Evolutionary conservation across 2,797 vertebrate genomes (phyloP).

Genomic region (Cuniculus paca): DNA sequence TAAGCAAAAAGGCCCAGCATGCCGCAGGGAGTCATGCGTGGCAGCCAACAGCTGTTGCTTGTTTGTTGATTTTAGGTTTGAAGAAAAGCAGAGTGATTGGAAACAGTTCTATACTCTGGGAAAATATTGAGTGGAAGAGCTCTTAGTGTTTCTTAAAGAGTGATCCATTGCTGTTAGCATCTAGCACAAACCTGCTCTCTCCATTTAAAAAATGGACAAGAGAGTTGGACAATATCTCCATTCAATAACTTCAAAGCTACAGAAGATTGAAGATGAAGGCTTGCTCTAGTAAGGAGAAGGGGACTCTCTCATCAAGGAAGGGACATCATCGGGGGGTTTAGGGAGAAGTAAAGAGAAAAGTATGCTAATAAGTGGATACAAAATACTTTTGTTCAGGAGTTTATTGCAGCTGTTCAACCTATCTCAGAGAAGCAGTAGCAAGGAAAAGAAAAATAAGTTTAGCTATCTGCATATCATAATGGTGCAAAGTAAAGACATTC

Average conservation of each 20-base stretch:
- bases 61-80: constrained; percentile 88
- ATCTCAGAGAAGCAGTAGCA: background rate
- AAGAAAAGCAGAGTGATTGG: constrained; percentile 88
- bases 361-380: background rate
- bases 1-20: constrained; percentile 86
- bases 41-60: constrained; percentile 89
- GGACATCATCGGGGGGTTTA: constrained; percentile 2
- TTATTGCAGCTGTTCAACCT: background rate
- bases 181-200: constrained; percentile 84
- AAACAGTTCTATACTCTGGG: constrained; percentile 88
- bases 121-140: constrained; percentile 87
- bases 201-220: constrained; percentile 83
- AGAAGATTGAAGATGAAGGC: constrained; percentile 83
- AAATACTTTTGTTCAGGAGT: background rate
- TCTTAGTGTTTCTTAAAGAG: constrained; percentile 85
- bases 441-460: background rate
- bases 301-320: background rate
- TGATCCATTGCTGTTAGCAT: constrained; percentile 82
- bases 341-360: constrained; percentile 47
- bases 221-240: constrained; percentile 78
- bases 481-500: background rate
- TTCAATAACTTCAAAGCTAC: constrained; percentile 77
- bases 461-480: background rate
- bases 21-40: constrained; percentile 87
- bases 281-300: constrained; percentile 20